Conservation (phyloP, 2,797 vertebrate species). For the Falco concolor region DNA sequence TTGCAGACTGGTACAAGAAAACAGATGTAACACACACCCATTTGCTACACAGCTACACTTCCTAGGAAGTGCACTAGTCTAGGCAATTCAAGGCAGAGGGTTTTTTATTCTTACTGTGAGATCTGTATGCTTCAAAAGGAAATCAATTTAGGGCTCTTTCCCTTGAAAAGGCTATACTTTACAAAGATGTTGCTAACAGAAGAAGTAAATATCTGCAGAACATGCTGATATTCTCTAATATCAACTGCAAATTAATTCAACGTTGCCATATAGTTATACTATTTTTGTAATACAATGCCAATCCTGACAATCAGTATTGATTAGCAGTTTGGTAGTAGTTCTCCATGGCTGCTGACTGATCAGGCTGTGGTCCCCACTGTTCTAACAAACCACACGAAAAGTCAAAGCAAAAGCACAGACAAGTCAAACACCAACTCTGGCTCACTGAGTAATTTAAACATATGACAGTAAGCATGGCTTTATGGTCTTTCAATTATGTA, state of each 20-base stretch:
- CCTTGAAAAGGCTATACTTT: not conserved
- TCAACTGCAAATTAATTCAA: not conserved
- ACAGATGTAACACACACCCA: not conserved
- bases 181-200: not conserved
- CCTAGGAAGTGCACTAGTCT: not conserved
- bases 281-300: not conserved
- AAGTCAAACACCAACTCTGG: not conserved
- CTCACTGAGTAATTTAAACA: conserved; percentile 25
- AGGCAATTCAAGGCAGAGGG: not conserved
- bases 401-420: not conserved
- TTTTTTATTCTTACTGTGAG: not conserved
- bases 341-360: not conserved
- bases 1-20: not conserved
- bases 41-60: not conserved
- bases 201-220: not conserved
- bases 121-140: not conserved
- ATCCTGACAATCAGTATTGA: not conserved
- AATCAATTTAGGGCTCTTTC: not conserved
- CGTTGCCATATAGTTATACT: not conserved
- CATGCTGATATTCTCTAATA: not conserved
- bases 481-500: conserved; percentile 50
- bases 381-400: not conserved
- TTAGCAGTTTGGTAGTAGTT: not conserved
- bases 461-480: conserved; percentile 22
- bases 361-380: not conserved